These are phyloP conservation scores for Psilopsiagon aurifrons DNA, from an alignment of 2,113 vertebrate genomes.

Conservation along the genomic window DNA sequence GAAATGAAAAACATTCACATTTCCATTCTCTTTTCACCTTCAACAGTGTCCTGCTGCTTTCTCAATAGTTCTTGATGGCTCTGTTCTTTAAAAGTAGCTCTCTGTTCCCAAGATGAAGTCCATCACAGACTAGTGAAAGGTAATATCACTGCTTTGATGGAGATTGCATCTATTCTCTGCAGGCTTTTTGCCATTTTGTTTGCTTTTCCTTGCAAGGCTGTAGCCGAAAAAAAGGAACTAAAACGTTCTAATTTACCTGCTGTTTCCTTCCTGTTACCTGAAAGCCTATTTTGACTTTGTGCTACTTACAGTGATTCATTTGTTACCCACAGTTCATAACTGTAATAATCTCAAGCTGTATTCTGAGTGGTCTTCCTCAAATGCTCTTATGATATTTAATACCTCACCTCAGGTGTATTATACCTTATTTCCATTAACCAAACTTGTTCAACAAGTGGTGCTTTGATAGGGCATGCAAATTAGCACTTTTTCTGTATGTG, in stretches of 20 bases:
- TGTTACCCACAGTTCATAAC: not conserved
- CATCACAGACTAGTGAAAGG: not conserved
- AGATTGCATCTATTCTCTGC: not conserved
- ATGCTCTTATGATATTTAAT: not conserved
- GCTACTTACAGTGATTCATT: not conserved
- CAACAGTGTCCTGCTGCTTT: not conserved
- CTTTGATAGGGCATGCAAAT: not conserved
- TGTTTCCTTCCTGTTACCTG: not conserved
- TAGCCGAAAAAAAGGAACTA: not conserved
- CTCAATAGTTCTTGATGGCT: not conserved
- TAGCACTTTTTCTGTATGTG: not conserved
- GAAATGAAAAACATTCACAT: not conserved
- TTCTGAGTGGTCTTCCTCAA: not conserved
- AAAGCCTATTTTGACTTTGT: not conserved
- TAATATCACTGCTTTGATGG: not conserved
- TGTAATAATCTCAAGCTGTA: not conserved
- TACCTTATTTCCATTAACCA: not conserved
- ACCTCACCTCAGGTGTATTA: not conserved
- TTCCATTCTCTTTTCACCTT: not conserved
- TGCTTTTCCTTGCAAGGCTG: not conserved
- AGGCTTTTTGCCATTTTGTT: not conserved
- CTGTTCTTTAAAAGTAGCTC: not conserved
- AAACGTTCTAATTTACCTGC: not conserved
- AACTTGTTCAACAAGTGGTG: not conserved
- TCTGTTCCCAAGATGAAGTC: not conserved